phyloP scores from a whole-genome alignment of 2,888 invertebrate species.

The Agrenia bidenticulata region DNA sequence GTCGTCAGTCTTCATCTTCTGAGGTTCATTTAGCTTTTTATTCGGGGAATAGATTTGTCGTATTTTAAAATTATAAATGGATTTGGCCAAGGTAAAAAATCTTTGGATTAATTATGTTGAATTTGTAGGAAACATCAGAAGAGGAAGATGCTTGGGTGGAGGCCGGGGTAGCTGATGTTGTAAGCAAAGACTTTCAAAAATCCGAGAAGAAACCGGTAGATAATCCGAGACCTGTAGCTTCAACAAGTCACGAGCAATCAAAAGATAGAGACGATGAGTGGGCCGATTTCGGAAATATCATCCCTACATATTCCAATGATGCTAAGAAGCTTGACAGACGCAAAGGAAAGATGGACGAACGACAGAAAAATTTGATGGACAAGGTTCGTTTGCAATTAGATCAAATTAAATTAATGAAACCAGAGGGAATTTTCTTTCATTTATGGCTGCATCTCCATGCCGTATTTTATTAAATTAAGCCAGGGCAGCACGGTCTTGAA shows the following conservation, averaged over 20 bases:
- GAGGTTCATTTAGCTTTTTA: conserved; percentile 18
- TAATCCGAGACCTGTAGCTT: neutral
- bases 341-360: conserved; percentile 36
- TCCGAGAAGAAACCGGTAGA: neutral
- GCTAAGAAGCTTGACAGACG: conserved; percentile 33
- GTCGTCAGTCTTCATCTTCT: conserved; percentile 24
- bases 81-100: neutral
- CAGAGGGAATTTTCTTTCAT: neutral
- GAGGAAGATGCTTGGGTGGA: conserved; percentile 34
- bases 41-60: too few species aligned
- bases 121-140: conserved; percentile 16
- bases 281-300: conserved; percentile 30
- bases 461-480: conserved; percentile 56
- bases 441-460: neutral
- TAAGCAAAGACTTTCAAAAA: conserved; percentile 15
- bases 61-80: too few species aligned
- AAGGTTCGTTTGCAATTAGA: conserved; percentile 30
- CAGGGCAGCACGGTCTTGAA: conserved; percentile 72
- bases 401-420: neutral
- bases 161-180: neutral
- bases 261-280: conserved; percentile 32
- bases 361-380: conserved; percentile 35
- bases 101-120: conserved; percentile 2
- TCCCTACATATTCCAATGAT: conserved; percentile 48
- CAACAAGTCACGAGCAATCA: neutral